A percentile compares a stretch with the other conserved stretches of the same genome.
Conservation (phyloP, 35 echinoderm and acorn worm genomes). For the Lytechinus pictus region DNA sequence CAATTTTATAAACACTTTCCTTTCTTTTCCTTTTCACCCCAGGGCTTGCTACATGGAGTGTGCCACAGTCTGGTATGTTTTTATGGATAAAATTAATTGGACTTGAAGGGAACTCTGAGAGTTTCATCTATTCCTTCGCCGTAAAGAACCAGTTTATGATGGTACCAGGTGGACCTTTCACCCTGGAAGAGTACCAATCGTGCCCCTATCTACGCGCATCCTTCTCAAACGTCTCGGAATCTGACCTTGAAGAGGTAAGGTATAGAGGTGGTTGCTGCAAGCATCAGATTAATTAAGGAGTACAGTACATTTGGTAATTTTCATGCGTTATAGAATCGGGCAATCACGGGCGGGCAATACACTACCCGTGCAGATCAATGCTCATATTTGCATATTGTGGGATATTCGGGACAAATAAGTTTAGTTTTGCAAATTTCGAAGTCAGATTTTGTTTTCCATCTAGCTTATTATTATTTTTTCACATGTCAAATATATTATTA, state of each 20-base stretch:
- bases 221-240: neutral
- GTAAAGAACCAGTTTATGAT: neutral
- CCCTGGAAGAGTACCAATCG: neutral
- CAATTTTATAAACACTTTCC: too few relatives aligned
- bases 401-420: too few relatives aligned
- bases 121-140: neutral
- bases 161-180: neutral
- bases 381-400: too few relatives aligned
- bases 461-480: too few relatives aligned
- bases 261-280: too few relatives aligned
- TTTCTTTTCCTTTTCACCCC: neutral
- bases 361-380: too few relatives aligned
- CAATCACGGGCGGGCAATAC: too few relatives aligned
- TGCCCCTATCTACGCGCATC: neutral
- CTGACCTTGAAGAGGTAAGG: neutral
- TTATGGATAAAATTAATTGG: neutral
- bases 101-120: neutral
- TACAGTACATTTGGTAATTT: neutral
- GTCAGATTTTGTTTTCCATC: too few relatives aligned
- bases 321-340: neutral
- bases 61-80: neutral
- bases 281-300: too few relatives aligned
- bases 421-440: too few relatives aligned
- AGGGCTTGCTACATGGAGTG: neutral
- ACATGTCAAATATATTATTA: too few relatives aligned